phyloP scores from a whole-genome alignment of 2,888 invertebrate genomes.

The Eudasyphora cyanicolor region DNA sequence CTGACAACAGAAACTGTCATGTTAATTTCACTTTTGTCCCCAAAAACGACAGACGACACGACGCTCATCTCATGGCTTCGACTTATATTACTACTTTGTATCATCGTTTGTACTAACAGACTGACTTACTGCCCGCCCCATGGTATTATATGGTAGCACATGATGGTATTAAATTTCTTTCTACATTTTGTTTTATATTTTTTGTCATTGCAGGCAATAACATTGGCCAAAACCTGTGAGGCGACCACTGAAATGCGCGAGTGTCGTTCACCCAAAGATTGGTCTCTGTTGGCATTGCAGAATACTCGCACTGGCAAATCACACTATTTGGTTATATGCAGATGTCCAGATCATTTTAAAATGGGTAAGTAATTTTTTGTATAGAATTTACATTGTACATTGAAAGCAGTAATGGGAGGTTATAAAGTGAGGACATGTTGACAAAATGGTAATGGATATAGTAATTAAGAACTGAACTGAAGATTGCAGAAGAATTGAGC shows the following conservation, averaged over 20 bases:
- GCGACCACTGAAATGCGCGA: slow-evolving; percentile 94
- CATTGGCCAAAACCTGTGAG: slow-evolving; percentile 95
- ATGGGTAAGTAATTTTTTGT: slow-evolving; percentile 85
- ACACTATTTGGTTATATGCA: slow-evolving; percentile 94
- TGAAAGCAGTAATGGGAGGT: too few species aligned
- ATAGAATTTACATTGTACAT: too few species aligned
- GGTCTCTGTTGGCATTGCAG: slow-evolving; percentile 94
- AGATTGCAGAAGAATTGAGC: too few species aligned
- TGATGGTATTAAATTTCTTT: not conserved
- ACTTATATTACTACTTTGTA: not conserved
- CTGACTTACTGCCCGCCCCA: not conserved
- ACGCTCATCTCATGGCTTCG: not conserved
- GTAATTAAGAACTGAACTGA: too few species aligned
- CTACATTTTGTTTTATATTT: not conserved
- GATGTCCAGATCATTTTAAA: slow-evolving; percentile 91
- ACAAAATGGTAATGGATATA: too few species aligned
- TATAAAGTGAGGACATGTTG: too few species aligned
- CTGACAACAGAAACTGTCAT: not conserved
- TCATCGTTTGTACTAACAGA: not conserved
- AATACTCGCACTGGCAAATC: slow-evolving; percentile 96
- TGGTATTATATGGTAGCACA: not conserved
- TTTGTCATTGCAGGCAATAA: slow-evolving; percentile 83
- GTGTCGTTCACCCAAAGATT: slow-evolving; percentile 93
- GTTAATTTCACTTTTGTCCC: not conserved
- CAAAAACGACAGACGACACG: not conserved